Percentiles rank a stretch among this genome's conserved stretches.
phyloP scores from a whole-genome alignment of 2,888 invertebrate species.

The Philaethria dido region DNA sequence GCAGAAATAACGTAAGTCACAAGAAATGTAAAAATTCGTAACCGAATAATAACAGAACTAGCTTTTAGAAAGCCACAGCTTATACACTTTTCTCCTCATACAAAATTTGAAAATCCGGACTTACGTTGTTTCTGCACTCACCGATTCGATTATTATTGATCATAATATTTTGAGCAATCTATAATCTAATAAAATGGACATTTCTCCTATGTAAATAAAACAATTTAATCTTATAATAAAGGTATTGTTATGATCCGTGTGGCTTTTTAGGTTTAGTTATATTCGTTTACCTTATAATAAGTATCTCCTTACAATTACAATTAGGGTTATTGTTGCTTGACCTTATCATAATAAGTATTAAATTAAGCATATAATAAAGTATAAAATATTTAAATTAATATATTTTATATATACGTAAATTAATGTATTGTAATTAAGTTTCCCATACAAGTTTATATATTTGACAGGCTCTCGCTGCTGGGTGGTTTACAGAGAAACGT shows the following conservation, averaged over 20 bases:
- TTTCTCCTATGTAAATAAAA: no score
- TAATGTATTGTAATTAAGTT: neutral
- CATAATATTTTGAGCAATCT: neutral
- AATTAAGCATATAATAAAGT: neutral
- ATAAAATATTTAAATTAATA: no score
- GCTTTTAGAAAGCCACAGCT: no score
- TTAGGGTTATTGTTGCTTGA: neutral
- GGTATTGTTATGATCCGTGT: neutral
- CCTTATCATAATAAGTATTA: neutral
- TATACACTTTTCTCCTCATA: no score
- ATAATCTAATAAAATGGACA: neutral
- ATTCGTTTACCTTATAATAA: neutral
- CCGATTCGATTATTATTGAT: no score
- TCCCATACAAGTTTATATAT: slow-evolving; percentile 37
- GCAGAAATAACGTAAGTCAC: no score
- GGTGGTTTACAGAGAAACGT: slow-evolving; percentile 86
- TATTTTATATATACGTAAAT: no score
- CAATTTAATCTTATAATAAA: no score
- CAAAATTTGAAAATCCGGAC: no score
- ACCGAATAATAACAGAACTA: no score
- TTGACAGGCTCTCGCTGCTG: slow-evolving; percentile 85
- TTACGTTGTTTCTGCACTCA: no score
- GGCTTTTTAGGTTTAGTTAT: neutral
- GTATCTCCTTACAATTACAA: neutral
- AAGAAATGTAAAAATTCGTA: no score